These are phyloP conservation scores for Triplophysa dalaica DNA, from an alignment of 2,113 vertebrate genomes.

Conservation along the genomic window DNA sequence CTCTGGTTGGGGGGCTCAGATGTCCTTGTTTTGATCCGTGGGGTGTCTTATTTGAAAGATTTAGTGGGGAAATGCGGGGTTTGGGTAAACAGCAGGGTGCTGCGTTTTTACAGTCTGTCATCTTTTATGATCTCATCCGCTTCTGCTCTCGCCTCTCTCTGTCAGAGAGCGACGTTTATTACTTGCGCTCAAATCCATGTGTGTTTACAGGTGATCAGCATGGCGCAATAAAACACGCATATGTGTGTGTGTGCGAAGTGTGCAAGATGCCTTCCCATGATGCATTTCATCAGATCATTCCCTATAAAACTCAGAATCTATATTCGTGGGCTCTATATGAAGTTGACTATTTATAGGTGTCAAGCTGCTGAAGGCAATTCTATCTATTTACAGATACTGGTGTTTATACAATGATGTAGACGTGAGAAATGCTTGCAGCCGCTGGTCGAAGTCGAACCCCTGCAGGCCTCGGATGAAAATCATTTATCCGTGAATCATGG, in stretches of 20 bases:
- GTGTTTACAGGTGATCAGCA: conserved; percentile 28
- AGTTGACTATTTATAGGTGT: background rate
- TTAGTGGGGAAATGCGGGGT: conserved; percentile 17
- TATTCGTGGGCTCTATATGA: background rate
- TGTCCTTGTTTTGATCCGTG: conserved; percentile 26
- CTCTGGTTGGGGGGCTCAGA: conserved; percentile 33
- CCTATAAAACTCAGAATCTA: background rate
- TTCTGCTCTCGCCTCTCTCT: background rate
- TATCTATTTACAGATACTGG: conserved; percentile 23
- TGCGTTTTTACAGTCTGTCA: conserved; percentile 5
- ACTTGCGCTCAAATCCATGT: background rate
- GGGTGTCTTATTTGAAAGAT: conserved; percentile 22
- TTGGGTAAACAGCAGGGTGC: background rate
- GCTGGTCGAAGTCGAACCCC: background rate
- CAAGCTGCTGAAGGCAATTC: background rate
- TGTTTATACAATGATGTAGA: background rate
- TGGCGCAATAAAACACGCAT: conserved; percentile 7
- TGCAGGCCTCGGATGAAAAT: conserved; percentile 9
- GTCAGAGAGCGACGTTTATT: conserved; percentile 27
- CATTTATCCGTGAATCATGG: conserved; percentile 1
- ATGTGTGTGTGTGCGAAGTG: background rate
- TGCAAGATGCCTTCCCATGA: conserved; percentile 2
- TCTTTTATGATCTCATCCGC: conserved; percentile 6
- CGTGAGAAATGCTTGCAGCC: background rate
- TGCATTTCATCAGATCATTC: conserved; percentile 2